Evolutionary conservation across 2,888 invertebrate species (phyloP).

Genomic region (Drosophila melanosoma): DNA sequence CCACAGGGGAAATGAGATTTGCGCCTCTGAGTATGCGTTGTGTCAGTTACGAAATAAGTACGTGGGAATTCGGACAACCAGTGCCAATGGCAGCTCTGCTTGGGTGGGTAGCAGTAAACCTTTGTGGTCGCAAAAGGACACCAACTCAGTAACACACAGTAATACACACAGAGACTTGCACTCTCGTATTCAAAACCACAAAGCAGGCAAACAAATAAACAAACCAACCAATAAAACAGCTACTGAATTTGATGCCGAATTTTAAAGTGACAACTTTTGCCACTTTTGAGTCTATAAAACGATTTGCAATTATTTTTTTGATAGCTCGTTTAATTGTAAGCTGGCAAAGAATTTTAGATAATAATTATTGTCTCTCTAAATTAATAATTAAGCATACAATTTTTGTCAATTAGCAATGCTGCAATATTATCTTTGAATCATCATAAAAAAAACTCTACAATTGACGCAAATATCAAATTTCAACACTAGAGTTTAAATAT

Average conservation of each 20-base stretch:
- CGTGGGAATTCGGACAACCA: constrained; percentile 61
- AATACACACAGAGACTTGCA: constrained; percentile 2
- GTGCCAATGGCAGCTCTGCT: constrained; percentile 20
- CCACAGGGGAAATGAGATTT: constrained; percentile 77
- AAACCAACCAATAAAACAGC: constrained; percentile 9
- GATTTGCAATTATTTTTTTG: constrained; percentile 19
- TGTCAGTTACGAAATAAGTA: constrained; percentile 71
- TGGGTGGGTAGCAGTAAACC: constrained; percentile 26
- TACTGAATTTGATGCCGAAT: constrained; percentile 38
- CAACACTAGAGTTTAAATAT: neutral
- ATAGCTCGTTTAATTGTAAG: constrained; percentile 42
- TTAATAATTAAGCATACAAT: constrained; percentile 11
- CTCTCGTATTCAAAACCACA: constrained; percentile 28
- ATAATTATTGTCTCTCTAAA: neutral
- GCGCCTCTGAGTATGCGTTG: constrained; percentile 68
- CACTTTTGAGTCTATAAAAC: constrained; percentile 28
- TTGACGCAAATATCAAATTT: neutral
- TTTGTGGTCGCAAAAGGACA: constrained; percentile 61
- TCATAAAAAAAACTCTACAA: neutral
- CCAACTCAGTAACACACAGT: constrained; percentile 11
- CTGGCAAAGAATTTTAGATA: constrained; percentile 13
- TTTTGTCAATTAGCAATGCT: neutral
- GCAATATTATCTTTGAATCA: neutral
- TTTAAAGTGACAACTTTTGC: constrained; percentile 21
- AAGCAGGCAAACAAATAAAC: constrained; percentile 45